Evolutionary conservation across 2,888 invertebrate genomes (phyloP), one percentile per base, ranked within the genome.

Genomic region (Zele albiditarsus): DNA sequence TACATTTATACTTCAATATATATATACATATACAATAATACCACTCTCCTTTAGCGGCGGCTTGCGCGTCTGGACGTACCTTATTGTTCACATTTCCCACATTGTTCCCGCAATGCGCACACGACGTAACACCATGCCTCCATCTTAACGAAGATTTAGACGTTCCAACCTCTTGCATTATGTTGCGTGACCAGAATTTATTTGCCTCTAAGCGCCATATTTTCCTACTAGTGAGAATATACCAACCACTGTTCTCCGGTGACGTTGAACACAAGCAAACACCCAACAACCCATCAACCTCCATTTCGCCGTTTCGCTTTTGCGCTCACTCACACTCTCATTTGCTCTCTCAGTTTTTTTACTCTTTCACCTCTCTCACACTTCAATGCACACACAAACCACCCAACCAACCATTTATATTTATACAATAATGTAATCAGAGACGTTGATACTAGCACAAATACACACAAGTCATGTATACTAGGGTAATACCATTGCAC

Each of bases 141-240:
- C 79, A 79, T 82, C 82, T 81, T 84, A 85, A 84, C 83, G 84
- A 83, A 83, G 86, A 85, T 84, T 85, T 84, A 84, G 83, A 85
- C 82, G 82, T 79, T 80, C 77, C 78, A 80, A 78, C 80, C 83
- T 82, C 82, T 81, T 81, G 83, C 84, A 84, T 86, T 87, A 85
- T 83, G 79, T 83, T 82, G 82, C 83, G 83, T 84, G 84, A 83
- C 85, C 82, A 81, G 85, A 86, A 87, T 86, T 87, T 86, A 85
- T 86, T 85, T 84, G 76, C 77, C 81, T 77, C 77, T 69, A 65
- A 74, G 77, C 76, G 77, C 74, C 79, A 78, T 78, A 79, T 78
- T 78, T 80, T 77, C 75, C 53, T 38, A 63, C 58, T 68, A 28
- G 60, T 60, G 60, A 14, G 60, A 27, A 60, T 60, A 67, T 73